Evolutionary conservation across 2,113 vertebrate species (phyloP).

Genomic region (Nibea albiflora): DNA sequence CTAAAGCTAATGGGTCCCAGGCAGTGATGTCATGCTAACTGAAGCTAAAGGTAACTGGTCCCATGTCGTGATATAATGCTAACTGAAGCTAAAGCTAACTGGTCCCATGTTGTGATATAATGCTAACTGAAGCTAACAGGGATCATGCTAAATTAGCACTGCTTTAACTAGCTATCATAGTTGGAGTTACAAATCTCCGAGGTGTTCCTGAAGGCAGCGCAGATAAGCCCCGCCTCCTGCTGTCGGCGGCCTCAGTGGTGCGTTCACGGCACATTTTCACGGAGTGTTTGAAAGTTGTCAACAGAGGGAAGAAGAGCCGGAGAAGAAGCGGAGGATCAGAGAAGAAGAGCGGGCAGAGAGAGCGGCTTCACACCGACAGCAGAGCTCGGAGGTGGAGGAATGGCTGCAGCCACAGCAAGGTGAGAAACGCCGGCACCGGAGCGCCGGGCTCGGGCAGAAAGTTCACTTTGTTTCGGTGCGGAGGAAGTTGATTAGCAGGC

Average conservation of each 20-base stretch:
- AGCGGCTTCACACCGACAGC: slow-evolving; percentile 9
- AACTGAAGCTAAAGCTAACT: too few species aligned
- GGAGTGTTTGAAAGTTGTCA: slow-evolving; percentile 69
- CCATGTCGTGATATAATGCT: too few species aligned
- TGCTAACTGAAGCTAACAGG: too few species aligned
- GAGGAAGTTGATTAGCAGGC: slow-evolving; percentile 29
- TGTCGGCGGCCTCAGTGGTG: slow-evolving; percentile 12
- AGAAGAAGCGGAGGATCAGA: not conserved
- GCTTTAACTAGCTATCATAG: too few species aligned
- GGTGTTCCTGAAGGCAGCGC: slow-evolving; percentile 48
- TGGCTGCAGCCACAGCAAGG: slow-evolving; percentile 83
- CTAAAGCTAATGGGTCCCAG: too few species aligned
- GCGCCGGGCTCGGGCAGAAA: slow-evolving; percentile 1
- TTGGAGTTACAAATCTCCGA: not conserved
- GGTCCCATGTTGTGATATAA: too few species aligned
- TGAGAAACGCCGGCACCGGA: slow-evolving; percentile 39
- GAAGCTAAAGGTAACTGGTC: too few species aligned
- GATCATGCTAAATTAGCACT: too few species aligned
- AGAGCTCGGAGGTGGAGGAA: slow-evolving; percentile 59
- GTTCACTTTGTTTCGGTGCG: not conserved
- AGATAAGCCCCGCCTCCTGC: slow-evolving; percentile 20
- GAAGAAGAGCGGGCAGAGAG: not conserved
- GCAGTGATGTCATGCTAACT: too few species aligned
- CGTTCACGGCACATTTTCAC: slow-evolving; percentile 34
- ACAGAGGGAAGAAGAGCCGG: slow-evolving; percentile 16